Evolutionary conservation across 2,888 invertebrate species (phyloP), one percentile per base, ranked within the genome.

Genomic region (Drosophila acutilabella): DNA sequence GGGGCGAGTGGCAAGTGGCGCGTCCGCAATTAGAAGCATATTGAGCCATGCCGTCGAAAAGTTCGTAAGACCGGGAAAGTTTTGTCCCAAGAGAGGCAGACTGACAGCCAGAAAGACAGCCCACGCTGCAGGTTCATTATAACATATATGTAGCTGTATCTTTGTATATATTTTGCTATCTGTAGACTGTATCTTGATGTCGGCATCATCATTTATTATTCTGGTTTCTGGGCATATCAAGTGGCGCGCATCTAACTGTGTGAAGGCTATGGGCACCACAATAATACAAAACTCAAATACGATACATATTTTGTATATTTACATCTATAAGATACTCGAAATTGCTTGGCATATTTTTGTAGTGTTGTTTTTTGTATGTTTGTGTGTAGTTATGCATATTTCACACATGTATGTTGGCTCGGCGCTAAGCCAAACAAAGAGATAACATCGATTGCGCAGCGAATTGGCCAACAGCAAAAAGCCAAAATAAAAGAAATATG

Each of bases 221-320:
- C 89, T 85, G 78, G 73, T 82, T 81, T 88, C 64, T 36, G 73
- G 77, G 72, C 85, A 72, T 89, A 82, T 82, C 82, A 77, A 88
- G 81, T 89, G 81, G 89, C 89, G 84, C 68, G 85, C 88, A 82
- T 81, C 81, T 89, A 74, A 84, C 88, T 89, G 71, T 82, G 81
- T 89, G 89, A 82, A 82, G 81, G 81, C 81, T 87, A 60, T 59
- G 78, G 44, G 57, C 56, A 56, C 53, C 48, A 74, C 40, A 47
- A 38, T 18, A 7, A 67, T 47, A 47, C 18, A 20, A 13, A 13
- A 36, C 20, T 23, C 45, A 48, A 50, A 58, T 18, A 41, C 23
- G 16, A 41, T 10, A 50, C 26, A 45, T 44, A 51, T 51, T 65
- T 53, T 67, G 67, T 76, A 64, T 80, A 83, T 82, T 72, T 77